These are phyloP conservation scores for Mythimna impura DNA, from an alignment of 2,888 invertebrate genomes.

Conservation along the genomic window DNA sequence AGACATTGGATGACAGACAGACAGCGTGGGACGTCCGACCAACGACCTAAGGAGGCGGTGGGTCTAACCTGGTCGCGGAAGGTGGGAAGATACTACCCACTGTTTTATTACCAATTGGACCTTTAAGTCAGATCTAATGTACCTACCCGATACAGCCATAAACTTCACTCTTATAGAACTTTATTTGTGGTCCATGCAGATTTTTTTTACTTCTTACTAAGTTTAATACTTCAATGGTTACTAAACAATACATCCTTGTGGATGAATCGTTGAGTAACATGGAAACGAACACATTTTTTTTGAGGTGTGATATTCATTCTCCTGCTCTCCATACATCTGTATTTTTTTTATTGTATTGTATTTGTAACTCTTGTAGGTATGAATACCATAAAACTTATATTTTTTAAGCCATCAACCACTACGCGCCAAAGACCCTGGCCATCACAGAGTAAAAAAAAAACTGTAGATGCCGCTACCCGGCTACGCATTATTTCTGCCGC, in stretches of 20 bases:
- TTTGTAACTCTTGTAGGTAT: no score
- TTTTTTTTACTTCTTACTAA: no score
- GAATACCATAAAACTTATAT: not conserved
- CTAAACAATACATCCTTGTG: no score
- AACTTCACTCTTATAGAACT: no score
- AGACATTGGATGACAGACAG: conserved; percentile 1
- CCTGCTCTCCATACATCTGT: no score
- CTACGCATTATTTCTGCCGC: conserved; percentile 25
- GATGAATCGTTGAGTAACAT: no score
- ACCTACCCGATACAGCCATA: not conserved
- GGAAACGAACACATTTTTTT: no score
- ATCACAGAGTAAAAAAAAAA: conserved; percentile 16
- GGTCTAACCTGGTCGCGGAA: not conserved
- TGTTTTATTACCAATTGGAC: no score
- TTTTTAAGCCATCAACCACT: not conserved
- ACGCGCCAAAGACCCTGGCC: not conserved
- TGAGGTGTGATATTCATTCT: no score
- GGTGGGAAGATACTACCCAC: not conserved
- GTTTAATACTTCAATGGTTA: no score
- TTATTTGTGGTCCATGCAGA: no score
- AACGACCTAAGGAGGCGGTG: conserved; percentile 25
- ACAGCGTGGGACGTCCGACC: conserved; percentile 24
- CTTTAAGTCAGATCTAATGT: not conserved
- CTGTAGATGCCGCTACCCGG: not conserved
- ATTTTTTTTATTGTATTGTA: not conserved